Evolutionary conservation across 1,140 invertebrate species (phyloP).

Genomic region (Cotesia vestalis): DNA sequence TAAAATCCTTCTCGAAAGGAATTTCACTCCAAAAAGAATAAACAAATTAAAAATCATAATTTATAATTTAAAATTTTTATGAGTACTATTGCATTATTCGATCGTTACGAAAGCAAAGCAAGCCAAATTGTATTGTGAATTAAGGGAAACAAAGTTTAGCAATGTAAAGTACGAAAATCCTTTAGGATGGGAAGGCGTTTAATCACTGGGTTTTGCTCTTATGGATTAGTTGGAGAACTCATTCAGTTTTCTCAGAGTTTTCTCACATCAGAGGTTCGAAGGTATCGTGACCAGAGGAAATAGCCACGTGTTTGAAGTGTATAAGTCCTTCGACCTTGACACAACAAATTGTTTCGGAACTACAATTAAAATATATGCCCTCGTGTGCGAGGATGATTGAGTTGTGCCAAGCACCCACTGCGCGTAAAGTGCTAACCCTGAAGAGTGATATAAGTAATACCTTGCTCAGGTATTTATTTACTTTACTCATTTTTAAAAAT

Average conservation of each 20-base stretch:
- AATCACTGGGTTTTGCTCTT: not conserved
- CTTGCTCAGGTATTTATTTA: not conserved
- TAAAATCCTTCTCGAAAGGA: too few species aligned
- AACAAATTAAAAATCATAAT: too few species aligned
- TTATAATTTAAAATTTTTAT: too few species aligned
- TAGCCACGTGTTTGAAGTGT: slow-evolving; percentile 23
- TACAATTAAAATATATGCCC: slow-evolving; percentile 64
- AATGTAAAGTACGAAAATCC: too few species aligned
- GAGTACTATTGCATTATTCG: too few species aligned
- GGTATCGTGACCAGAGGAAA: slow-evolving; percentile 64
- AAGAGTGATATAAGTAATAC: slow-evolving; percentile 35
- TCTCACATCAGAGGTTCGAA: slow-evolving; percentile 42
- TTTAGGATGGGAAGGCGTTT: too few species aligned
- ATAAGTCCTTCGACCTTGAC: slow-evolving; percentile 58
- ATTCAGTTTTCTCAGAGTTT: slow-evolving; percentile 50
- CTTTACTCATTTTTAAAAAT: not conserved
- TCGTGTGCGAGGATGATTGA: slow-evolving; percentile 60
- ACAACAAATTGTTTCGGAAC: slow-evolving; percentile 65
- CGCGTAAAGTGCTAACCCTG: slow-evolving; percentile 29
- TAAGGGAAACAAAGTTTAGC: too few species aligned
- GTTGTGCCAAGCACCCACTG: slow-evolving; percentile 61
- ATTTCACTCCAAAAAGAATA: too few species aligned
- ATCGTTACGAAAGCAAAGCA: too few species aligned
- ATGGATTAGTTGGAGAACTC: not conserved
- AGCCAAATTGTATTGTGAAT: too few species aligned